These are phyloP conservation scores for Aphidoletes aphidimyza DNA, from an alignment of 2,888 invertebrate species.

Conservation along the genomic window DNA sequence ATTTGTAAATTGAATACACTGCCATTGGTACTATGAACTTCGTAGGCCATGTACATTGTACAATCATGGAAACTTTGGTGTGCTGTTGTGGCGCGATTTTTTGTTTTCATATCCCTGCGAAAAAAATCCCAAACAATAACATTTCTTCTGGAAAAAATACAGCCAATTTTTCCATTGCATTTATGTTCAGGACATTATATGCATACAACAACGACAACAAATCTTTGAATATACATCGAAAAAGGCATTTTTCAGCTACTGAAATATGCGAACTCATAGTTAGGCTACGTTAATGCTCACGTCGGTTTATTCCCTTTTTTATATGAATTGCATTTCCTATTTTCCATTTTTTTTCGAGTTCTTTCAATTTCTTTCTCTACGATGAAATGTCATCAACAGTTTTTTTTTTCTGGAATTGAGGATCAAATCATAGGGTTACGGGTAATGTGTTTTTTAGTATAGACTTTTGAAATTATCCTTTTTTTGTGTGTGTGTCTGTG, in stretches of 20 bases:
- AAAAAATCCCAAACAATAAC: background rate
- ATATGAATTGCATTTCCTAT: background rate
- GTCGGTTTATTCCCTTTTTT: background rate
- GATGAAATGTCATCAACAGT: constrained; percentile 43
- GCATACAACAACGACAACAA: background rate
- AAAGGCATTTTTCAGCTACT: background rate
- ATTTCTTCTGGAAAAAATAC: background rate
- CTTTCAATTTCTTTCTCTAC: background rate
- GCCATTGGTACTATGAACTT: too few species aligned
- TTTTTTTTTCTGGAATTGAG: background rate
- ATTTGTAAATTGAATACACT: constrained; percentile 35
- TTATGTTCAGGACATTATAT: background rate
- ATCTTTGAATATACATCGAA: background rate
- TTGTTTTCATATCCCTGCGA: background rate
- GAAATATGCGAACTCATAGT: constrained; percentile 37
- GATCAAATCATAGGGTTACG: constrained; percentile 24
- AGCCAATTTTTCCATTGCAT: background rate
- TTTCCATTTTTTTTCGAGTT: background rate
- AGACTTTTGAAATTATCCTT: background rate
- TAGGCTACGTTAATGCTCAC: background rate
- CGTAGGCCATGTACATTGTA: too few species aligned
- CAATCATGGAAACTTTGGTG: too few species aligned
- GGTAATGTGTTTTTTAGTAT: constrained; percentile 37
- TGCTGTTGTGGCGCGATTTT: too few species aligned
- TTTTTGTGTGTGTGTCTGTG: background rate